Percentiles rank a stretch among this genome's conserved stretches.
phyloP scores from a whole-genome alignment of 2,888 invertebrate genomes.

The Acanthosepion lycidas region DNA sequence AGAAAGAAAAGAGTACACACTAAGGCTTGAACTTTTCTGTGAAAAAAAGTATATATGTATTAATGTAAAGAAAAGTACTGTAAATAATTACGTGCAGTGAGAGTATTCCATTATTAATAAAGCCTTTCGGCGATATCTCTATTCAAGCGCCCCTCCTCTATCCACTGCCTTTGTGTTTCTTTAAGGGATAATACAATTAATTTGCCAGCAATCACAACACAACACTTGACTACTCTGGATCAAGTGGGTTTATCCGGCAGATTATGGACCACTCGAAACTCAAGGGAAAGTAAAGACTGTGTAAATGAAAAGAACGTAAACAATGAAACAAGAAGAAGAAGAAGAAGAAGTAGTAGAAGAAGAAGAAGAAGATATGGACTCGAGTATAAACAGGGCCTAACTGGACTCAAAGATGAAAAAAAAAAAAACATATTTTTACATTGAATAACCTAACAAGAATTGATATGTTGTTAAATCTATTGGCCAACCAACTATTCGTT shows the following conservation, averaged over 20 bases:
- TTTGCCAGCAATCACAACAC: background rate
- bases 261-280: background rate
- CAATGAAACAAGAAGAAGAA: background rate
- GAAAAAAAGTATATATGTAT: background rate
- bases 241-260: slow-evolving; percentile 23
- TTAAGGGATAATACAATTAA: slow-evolving; percentile 33
- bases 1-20: too few species aligned
- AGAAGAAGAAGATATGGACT: background rate
- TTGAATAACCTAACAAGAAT: too few species aligned
- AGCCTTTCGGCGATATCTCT: background rate
- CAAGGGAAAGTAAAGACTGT: background rate
- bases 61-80: background rate
- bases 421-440: too few species aligned
- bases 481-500: too few species aligned
- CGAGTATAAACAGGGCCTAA: too few species aligned
- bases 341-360: background rate
- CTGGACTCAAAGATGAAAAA: too few species aligned
- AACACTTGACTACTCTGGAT: background rate
- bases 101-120: background rate
- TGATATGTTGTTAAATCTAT: too few species aligned
- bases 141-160: background rate
- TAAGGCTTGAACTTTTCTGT: too few species aligned
- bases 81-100: background rate
- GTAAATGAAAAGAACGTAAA: background rate
- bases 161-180: background rate